A percentile compares a stretch with the other conserved stretches of the same genome.
Evolutionary conservation across 2,888 invertebrate genomes (phyloP).

Genomic region (Rhopalosiphum nymphaeae): DNA sequence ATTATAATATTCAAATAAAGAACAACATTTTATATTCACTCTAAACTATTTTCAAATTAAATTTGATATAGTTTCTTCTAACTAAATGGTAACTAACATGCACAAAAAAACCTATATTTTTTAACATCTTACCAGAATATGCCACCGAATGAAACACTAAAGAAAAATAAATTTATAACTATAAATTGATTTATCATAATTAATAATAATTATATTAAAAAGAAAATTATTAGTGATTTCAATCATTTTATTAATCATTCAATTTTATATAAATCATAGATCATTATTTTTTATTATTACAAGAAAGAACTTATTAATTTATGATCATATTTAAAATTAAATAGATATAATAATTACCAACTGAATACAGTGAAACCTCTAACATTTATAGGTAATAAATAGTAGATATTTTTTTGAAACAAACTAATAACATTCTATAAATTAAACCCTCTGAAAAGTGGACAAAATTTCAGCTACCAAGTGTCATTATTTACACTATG

Average conservation of each 20-base stretch:
- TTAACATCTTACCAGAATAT: constrained; percentile 87
- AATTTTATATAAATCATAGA: not conserved
- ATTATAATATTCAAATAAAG: constrained; percentile 12
- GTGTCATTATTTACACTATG: no score
- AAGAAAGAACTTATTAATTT: not conserved
- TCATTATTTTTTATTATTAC: not conserved
- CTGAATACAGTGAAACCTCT: not conserved
- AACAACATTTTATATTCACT: constrained; percentile 12
- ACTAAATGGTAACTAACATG: constrained; percentile 54
- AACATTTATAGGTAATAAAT: no score
- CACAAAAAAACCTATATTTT: constrained; percentile 50
- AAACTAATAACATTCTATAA: no score
- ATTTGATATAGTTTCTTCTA: constrained; percentile 5
- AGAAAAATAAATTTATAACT: constrained; percentile 64
- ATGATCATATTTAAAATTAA: not conserved
- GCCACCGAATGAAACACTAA: constrained; percentile 90
- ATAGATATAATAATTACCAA: not conserved
- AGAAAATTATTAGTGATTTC: not conserved
- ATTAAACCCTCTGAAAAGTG: no score
- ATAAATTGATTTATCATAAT: constrained; percentile 3
- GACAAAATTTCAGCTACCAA: no score
- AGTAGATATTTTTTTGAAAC: no score
- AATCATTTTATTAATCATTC: not conserved
- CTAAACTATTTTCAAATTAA: constrained; percentile 34
- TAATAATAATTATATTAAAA: not conserved